Percentiles rank a stretch among this genome's conserved stretches.
phyloP scores from a whole-genome alignment of 53 echinoderm and acorn worm species.

The Echinarachnius parma region DNA sequence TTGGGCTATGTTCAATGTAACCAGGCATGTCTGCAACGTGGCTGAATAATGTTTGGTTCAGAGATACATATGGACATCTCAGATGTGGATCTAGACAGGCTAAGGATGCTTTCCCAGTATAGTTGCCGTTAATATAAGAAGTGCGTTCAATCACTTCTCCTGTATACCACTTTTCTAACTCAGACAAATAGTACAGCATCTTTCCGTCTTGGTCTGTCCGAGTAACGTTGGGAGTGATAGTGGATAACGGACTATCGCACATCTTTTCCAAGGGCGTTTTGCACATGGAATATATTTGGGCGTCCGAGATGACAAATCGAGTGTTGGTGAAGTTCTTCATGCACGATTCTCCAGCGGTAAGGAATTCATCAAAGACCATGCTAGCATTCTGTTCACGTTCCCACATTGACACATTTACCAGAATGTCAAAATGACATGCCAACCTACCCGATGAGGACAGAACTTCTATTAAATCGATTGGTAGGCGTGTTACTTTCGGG shows the following conservation, averaged over 20 bases:
- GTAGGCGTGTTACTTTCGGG: not conserved
- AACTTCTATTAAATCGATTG: not conserved
- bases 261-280: not conserved
- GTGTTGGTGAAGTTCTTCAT: not conserved
- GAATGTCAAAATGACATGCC: not conserved
- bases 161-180: not conserved
- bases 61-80: slow-evolving; percentile 13
- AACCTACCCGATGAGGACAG: not conserved
- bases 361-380: too few relatives aligned
- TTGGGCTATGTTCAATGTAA: slow-evolving; percentile 8
- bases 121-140: not conserved
- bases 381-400: too few relatives aligned
- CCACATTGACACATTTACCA: slow-evolving; percentile 16
- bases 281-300: not conserved
- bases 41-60: slow-evolving; percentile 20
- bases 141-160: not conserved
- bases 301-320: not conserved
- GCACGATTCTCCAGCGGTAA: not conserved
- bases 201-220: not conserved
- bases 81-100: too few relatives aligned
- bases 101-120: too few relatives aligned
- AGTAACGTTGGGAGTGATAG: not conserved
- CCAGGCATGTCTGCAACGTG: not conserved
- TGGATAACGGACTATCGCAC: not conserved
- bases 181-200: not conserved